Evolutionary conservation across 2,888 invertebrate species (phyloP).

Genomic region (Diplazon laetatorius): DNA sequence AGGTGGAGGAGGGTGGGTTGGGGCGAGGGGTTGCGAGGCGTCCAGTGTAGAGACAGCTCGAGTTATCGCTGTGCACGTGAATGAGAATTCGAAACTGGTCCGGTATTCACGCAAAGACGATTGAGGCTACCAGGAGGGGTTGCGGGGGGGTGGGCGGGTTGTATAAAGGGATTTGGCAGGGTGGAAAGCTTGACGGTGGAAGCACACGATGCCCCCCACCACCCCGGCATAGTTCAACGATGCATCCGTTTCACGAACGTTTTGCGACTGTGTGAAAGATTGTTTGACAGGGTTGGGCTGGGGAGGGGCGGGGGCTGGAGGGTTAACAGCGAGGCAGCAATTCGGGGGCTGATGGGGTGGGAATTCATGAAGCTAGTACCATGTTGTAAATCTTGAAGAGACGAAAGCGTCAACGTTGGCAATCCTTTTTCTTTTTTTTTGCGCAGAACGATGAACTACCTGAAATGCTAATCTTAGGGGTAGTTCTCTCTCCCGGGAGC

Average conservation of each 20-base stretch:
- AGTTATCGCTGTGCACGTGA: constrained; percentile 40
- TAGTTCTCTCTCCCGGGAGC: too few species aligned
- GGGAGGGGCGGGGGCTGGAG: too few species aligned
- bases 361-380: not conserved
- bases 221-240: constrained; percentile 12
- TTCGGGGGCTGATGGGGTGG: not conserved
- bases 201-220: not conserved
- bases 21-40: too few species aligned
- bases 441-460: constrained; percentile 45
- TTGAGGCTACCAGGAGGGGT: constrained; percentile 14
- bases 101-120: constrained; percentile 25
- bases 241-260: constrained; percentile 33
- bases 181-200: constrained; percentile 7
- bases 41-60: constrained; percentile 33
- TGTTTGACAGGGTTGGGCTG: too few species aligned
- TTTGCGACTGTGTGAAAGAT: not conserved
- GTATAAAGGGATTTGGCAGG: not conserved
- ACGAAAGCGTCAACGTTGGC: constrained; percentile 43
- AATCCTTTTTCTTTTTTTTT: constrained; percentile 44
- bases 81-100: constrained; percentile 45
- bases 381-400: constrained; percentile 48
- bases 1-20: too few species aligned
- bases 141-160: constrained; percentile 11
- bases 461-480: constrained; percentile 56
- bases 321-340: too few species aligned